Base-by-base conservation (phyloP, 2,113 vertebrate species). In the Apeltes quadracus region DNA sequence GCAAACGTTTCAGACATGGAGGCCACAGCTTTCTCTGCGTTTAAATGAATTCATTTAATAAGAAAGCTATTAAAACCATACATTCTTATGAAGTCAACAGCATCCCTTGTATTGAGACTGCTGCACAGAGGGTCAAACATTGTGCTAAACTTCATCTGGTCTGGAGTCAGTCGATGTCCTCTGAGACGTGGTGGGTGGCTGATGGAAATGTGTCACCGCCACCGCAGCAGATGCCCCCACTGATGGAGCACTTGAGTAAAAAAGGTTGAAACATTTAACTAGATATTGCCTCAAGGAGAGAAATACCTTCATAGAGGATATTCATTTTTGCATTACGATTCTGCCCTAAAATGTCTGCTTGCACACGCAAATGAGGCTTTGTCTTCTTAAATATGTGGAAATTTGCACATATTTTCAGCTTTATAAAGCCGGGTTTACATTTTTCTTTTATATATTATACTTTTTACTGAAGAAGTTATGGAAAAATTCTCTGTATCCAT, bases 201-300 rank as follows among this genome's bases (percentile, higher is more conserved):
- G 50, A 61, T 48, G 50, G 54, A 79, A 76, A 79, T 78, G 70
- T 66, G 74, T 78, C 75, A 68, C 76, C 6, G 25, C 69, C 77
- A 69, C 62, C 64, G 74, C 61, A 67, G 22, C 67, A 75, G 75
- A 85, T 78, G 69, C 78, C 79, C 73, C 14, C 36, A 4, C 36
- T 72, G 51, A 66, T 57, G 53, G 22, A 61, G 46, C 62, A 58
- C 43, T 29, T 57, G 36, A 32, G 51, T 67, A 27, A 69, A 54
- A 12, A 53, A 53, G 22, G 50, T 53, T 25, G 14, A 53, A 22
- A 25, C 50, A 14, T 25, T 25, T 53, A 51, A 8, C 48, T 23
- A 51, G 22, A 23, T 23, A 51, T 51, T 12, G 5, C 48, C 48
- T 13, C 2, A 12, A 25, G 14, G 6, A 6, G 22, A 13, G 13